These are phyloP conservation scores for Emberiza fucata DNA, from an alignment of 2,113 vertebrate genomes.

Conservation along the genomic window DNA sequence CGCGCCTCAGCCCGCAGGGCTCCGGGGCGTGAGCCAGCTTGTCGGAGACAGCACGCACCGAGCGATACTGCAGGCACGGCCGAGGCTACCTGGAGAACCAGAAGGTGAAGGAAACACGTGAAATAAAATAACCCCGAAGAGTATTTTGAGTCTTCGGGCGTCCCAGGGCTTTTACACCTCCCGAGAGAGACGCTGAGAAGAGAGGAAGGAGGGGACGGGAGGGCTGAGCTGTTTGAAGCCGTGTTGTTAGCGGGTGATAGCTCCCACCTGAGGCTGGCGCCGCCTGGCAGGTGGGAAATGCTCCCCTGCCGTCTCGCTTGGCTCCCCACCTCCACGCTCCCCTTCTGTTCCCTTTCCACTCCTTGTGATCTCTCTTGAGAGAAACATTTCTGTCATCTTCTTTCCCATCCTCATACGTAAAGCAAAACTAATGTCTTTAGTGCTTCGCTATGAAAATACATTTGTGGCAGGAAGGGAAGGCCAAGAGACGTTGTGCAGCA, in stretches of 20 bases:
- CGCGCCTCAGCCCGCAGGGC: rapidly evolving
- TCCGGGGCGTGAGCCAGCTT: rapidly evolving
- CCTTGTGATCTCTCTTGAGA: neutral
- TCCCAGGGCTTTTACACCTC: neutral
- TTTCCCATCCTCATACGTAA: neutral
- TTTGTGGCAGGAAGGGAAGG: neutral
- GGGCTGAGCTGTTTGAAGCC: neutral
- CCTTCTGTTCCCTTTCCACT: rapidly evolving
- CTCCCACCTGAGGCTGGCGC: neutral
- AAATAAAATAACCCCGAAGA: rapidly evolving
- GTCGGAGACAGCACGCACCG: rapidly evolving
- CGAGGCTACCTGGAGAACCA: neutral
- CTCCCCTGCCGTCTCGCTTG: neutral
- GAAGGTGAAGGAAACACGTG: neutral
- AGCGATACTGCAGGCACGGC: rapidly evolving
- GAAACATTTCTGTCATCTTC: neutral
- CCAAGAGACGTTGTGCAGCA: neutral
- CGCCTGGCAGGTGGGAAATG: neutral
- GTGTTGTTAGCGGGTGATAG: neutral
- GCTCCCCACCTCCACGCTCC: rapidly evolving
- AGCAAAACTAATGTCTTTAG: neutral
- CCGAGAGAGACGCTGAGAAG: rapidly evolving
- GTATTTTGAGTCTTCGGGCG: neutral
- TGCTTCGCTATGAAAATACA: neutral
- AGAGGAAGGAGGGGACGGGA: rapidly evolving